Conservation (phyloP, 2,113 vertebrate genomes). For the Calyptomena viridis region DNA sequence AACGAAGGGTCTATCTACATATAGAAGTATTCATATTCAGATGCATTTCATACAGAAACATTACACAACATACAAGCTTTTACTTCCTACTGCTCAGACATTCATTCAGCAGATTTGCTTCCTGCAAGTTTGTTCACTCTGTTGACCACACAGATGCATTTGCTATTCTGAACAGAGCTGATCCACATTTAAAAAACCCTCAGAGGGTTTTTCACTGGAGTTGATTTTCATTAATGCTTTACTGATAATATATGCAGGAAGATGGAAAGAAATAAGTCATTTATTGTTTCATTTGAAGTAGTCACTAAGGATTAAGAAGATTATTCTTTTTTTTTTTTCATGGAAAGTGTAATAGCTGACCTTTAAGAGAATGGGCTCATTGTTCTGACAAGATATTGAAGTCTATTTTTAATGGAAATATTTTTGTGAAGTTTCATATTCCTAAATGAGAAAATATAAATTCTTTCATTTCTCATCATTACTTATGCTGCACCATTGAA, state of each 20-base stretch:
- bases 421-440: neutral
- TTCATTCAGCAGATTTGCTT: neutral
- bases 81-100: neutral
- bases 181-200: neutral
- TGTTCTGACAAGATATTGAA: neutral
- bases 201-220: neutral
- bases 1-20: neutral
- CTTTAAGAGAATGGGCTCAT: neutral
- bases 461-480: neutral
- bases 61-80: neutral
- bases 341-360: neutral
- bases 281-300: slow-evolving; percentile 31
- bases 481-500: neutral
- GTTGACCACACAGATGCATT: neutral
- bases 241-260: neutral
- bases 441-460: neutral
- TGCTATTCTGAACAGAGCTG: neutral
- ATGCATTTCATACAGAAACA: neutral
- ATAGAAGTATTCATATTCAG: neutral
- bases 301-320: slow-evolving; percentile 10
- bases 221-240: slow-evolving; percentile 4
- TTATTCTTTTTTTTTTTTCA: neutral
- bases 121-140: neutral
- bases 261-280: slow-evolving; percentile 7
- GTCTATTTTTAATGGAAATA: neutral